Percentiles rank a stretch among this genome's conserved stretches.
phyloP scores from a whole-genome alignment of 1,140 invertebrate genomes.

The Pseudomyrmex flavicornis region DNA sequence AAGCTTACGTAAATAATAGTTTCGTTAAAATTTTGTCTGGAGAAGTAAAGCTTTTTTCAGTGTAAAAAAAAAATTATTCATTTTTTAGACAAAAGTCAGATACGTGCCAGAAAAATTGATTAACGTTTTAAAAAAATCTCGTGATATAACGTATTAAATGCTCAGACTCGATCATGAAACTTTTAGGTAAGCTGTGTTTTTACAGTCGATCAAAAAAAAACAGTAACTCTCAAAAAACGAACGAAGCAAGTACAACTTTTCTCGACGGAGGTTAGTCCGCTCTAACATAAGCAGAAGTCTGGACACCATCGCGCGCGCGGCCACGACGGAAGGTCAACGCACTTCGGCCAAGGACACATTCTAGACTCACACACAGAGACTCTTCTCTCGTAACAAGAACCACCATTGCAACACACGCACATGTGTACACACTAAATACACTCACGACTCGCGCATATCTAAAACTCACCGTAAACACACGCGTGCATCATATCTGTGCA shows the following conservation, averaged over 20 bases:
- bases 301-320: conserved; percentile 70
- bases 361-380: conserved; percentile 75
- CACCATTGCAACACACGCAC: conserved; percentile 46
- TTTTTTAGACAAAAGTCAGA: too few relatives aligned
- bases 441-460: not conserved
- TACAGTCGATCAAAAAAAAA: conserved; percentile 27
- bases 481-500: conserved; percentile 57
- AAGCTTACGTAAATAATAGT: too few relatives aligned
- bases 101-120: too few relatives aligned
- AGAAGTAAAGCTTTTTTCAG: too few relatives aligned
- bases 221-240: conserved; percentile 31
- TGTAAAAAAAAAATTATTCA: too few relatives aligned
- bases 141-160: not conserved
- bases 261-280: conserved; percentile 73
- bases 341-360: conserved; percentile 81
- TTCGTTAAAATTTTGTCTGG: too few relatives aligned
- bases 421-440: not conserved
- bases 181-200: conserved; percentile 19
- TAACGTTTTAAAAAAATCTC: not conserved
- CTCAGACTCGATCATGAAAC: conserved; percentile 1
- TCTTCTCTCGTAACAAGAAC: conserved; percentile 64
- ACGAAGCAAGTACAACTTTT: conserved; percentile 60
- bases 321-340: conserved; percentile 78
- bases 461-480: not conserved
- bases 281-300: conserved; percentile 67